Base-by-base conservation (phyloP, 2,113 vertebrate genomes). In the Oriolus oriolus region DNA sequence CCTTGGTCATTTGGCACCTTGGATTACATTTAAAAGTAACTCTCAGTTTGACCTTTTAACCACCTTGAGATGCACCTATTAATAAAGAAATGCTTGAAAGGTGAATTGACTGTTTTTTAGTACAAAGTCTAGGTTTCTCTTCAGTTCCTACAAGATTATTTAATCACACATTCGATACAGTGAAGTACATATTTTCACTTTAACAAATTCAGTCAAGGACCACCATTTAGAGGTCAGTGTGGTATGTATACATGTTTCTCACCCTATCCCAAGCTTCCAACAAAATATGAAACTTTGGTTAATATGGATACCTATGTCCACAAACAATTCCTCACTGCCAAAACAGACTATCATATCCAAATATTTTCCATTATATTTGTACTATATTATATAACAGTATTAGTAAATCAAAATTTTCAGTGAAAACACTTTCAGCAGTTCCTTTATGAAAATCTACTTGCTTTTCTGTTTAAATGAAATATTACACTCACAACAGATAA, bases 31-130 rank as follows among this genome's bases (percentile, higher is more conserved):
- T 39, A 56, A 60, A 31, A 1, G 8, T 41, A 83, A 77, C 6
- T 50, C 12, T 41, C 24, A 37, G 11, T 37, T 26, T 61, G 8
- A 4, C 4, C 2, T 15, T 4, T 71, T 66, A 71, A 49, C 9
- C 4, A 14, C 16, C 22, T 64, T 54, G 14, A n/a, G 7, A 64
- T 26, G 3, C 2, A 0, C 4, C 14, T 21, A 26, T 44, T 28
- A 33, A 49, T 35, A 39, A 71, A 44, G 26, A 37, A 47, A n/a
- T 10, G 10, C 2, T 70, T 52, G 23, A 35, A 75, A 78, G 26
- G 7, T 2, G 20, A 66, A 45, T 20, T 39, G 1, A 19, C 23
- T 28, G 16, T 0, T 61, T 44, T 66, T 71, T 27, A 45, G 5
- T 57, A 37, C 8, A 47, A 57, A 54, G 4, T 5, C 9, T 13